A percentile compares a stretch with the other conserved stretches of the same genome.
phyloP scores from a whole-genome alignment of 2,888 invertebrate genomes.

The Xestia c-nigrum region DNA sequence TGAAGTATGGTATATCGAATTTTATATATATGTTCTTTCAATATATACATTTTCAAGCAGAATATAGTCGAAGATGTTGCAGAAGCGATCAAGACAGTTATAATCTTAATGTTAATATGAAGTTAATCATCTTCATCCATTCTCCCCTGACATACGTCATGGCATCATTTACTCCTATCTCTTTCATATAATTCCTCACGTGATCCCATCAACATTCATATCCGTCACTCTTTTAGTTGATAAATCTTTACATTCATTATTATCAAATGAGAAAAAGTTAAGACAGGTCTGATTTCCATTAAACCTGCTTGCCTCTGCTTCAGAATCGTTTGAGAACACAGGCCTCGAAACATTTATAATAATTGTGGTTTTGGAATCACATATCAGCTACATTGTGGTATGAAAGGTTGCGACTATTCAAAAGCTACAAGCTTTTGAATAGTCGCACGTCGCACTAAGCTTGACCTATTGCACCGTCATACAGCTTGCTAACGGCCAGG shows the following conservation, averaged over 20 bases:
- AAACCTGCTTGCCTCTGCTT: not conserved
- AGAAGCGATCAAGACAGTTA: not conserved
- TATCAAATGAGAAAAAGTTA: not conserved
- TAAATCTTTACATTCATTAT: not conserved
- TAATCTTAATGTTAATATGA: too few relatives aligned
- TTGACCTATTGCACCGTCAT: constrained; percentile 14
- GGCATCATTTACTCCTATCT: too few relatives aligned
- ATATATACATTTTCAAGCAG: not conserved
- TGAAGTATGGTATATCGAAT: not conserved
- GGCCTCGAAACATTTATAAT: not conserved
- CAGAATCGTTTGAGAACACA: not conserved
- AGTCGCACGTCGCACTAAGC: too few relatives aligned
- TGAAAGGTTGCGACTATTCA: constrained; percentile 15
- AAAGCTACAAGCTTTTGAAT: too few relatives aligned
- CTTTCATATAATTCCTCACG: too few relatives aligned
- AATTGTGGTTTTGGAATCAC: constrained; percentile 21
- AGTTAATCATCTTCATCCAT: too few relatives aligned
- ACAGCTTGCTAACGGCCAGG: not conserved
- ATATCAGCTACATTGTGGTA: constrained; percentile 6
- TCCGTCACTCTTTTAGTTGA: too few relatives aligned
- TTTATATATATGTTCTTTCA: not conserved
- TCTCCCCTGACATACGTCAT: too few relatives aligned
- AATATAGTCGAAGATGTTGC: not conserved
- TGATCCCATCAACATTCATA: too few relatives aligned
- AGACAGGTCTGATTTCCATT: not conserved